Conservation (phyloP, 1,140 invertebrate genomes). For the Penaeus vannamei region DNA sequence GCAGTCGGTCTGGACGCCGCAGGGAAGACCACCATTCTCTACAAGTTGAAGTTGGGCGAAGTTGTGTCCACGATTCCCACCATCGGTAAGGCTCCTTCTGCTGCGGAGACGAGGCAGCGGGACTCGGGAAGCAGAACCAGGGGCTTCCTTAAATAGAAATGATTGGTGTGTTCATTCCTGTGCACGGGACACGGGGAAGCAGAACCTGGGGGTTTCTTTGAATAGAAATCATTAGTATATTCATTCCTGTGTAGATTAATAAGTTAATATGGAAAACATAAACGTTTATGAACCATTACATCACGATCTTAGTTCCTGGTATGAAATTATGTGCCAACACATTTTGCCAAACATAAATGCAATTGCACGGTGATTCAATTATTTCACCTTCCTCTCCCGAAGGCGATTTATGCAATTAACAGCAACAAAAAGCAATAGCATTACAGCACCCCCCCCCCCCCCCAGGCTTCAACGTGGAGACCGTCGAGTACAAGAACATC, state of each 20-base stretch:
- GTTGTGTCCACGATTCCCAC: constrained; percentile 79
- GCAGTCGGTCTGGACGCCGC: constrained; percentile 76
- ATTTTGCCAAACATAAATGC: too few relatives aligned
- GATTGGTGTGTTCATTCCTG: too few relatives aligned
- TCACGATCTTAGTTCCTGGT: too few relatives aligned
- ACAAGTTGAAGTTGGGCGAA: constrained; percentile 78
- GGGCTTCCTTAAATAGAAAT: not conserved
- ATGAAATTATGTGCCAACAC: too few relatives aligned
- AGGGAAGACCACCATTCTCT: constrained; percentile 78
- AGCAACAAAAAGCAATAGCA: not conserved
- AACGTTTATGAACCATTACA: too few relatives aligned
- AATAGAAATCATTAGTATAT: too few relatives aligned
- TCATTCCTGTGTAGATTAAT: too few relatives aligned
- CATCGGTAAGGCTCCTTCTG: constrained; percentile 70
- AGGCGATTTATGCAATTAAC: not conserved
- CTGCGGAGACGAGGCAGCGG: too few relatives aligned
- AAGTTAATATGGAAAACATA: too few relatives aligned
- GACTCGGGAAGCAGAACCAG: not conserved
- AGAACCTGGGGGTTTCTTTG: too few relatives aligned
- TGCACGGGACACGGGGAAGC: too few relatives aligned
- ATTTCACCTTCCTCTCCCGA: not conserved
- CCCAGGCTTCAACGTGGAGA: constrained; percentile 72
- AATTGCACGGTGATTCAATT: too few relatives aligned
- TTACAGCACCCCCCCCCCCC: not conserved
- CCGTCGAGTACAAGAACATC: constrained; percentile 72